Base-by-base conservation (phyloP, 2,797 vertebrate species). In the Onychomys arenicola region DNA sequence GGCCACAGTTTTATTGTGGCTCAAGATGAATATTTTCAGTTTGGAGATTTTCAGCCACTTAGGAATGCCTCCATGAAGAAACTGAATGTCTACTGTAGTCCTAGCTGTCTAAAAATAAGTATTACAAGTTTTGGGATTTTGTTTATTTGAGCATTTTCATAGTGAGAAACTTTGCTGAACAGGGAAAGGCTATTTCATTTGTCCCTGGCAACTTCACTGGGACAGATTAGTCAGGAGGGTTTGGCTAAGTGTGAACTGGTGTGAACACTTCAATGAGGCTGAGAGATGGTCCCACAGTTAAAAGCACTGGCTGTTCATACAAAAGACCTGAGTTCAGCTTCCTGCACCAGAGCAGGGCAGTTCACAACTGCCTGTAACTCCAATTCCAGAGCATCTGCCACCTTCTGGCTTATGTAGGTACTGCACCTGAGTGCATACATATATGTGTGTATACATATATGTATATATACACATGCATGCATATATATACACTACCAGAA, bases 91-190 rank as follows among this genome's bases (percentile, higher is more conserved):
- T 76, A 5, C 17, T 9, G 0, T 13, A 4, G 88, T 16, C 90
- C 52, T 49, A 2, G 21, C n/a, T 82, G 21, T 76, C 63, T 61
- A 55, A 34, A 81, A n/a, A 34, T 6, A 99, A 98, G 97, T 99
- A 99, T 40, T 67, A 1, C 34, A 23, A 63, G 97, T 75, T 40
- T 17, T 8, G 8, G 43, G 32, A 1, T 43, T 2, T 23, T 55
- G 46, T 82, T 23, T 55, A 34, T 85, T 32, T 25, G 86, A 55
- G 67, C 37, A 14, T 82, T 69, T 73, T 11, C 57, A 16, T 29
- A 3, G 23, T 0, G 5, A 10, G 3, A 19, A 11, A 3, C 46
- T 37, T 6, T 27, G 32, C 52, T 6, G 25, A 12, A 5, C 65
- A 55, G 49, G 25, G n/a, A 25, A 27, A 1, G 2, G 0, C 25